Conservation (phyloP, 2,113 vertebrate species). For the Misgurnus mizolepis region DNA sequence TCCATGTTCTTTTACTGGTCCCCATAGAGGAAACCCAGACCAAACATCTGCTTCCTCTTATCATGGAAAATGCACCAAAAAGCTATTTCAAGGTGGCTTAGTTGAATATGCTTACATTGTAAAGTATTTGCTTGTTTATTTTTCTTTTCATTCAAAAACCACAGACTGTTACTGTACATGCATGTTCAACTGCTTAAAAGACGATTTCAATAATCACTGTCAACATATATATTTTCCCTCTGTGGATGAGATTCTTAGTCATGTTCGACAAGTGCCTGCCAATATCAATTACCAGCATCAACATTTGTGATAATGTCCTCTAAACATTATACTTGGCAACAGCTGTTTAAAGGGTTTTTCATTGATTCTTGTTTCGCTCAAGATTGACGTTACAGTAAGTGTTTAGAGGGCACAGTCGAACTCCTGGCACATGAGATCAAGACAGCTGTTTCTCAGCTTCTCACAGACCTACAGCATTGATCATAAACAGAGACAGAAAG, state of each 20-base stretch:
- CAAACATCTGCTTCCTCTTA: constrained; percentile 69
- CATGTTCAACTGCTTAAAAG: constrained; percentile 2
- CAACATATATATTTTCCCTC: neutral
- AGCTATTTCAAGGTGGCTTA: constrained; percentile 53
- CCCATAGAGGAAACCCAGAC: constrained; percentile 53
- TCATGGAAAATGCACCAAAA: constrained; percentile 54
- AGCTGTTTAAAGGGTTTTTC: constrained; percentile 4
- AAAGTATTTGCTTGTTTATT: constrained; percentile 52
- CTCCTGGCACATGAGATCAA: constrained; percentile 7
- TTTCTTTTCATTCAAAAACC: constrained; percentile 48
- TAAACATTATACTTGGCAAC: constrained; percentile 24
- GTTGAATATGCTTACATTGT: constrained; percentile 53
- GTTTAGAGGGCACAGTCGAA: neutral
- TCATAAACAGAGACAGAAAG: neutral
- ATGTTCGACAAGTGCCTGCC: constrained; percentile 10
- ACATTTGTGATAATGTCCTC: neutral
- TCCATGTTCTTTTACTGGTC: constrained; percentile 59
- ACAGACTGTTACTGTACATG: constrained; percentile 36
- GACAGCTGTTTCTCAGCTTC: constrained; percentile 10
- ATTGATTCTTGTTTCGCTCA: neutral
- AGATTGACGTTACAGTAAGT: neutral
- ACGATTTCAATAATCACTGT: constrained; percentile 11
- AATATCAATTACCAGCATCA: constrained; percentile 12
- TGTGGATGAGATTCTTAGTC: neutral
- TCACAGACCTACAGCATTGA: constrained; percentile 4